A percentile compares a stretch with the other conserved stretches of the same genome.
phyloP scores from a whole-genome alignment of 2,888 invertebrate genomes.

The Megalurothrips usitatus region DNA sequence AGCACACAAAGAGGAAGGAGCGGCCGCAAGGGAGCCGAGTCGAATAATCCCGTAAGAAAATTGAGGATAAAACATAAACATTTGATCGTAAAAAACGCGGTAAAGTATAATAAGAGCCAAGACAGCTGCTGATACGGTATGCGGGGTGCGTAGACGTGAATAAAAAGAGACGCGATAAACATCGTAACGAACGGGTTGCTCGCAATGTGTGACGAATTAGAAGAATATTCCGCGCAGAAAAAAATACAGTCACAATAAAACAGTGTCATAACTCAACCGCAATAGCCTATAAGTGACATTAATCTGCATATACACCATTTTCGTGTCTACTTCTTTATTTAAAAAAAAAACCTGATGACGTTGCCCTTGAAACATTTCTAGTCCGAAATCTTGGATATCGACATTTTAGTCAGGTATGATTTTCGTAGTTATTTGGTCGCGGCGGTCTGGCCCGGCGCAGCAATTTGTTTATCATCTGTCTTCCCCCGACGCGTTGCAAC shows the following conservation, averaged over 20 bases:
- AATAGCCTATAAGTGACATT: not conserved
- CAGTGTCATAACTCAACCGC: not conserved
- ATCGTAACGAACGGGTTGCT: conserved; percentile 2
- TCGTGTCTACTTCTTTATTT: no score
- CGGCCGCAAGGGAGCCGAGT: not conserved
- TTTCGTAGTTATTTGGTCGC: no score
- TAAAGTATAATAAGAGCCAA: not conserved
- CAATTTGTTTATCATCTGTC: not conserved
- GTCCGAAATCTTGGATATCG: no score
- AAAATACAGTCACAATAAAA: not conserved
- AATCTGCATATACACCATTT: not conserved
- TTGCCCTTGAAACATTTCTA: no score
- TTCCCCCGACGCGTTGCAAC: not conserved
- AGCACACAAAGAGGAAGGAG: not conserved
- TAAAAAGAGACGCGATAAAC: not conserved
- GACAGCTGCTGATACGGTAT: not conserved
- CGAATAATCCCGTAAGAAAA: not conserved
- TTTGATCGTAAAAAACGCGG: not conserved
- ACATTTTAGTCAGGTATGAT: no score
- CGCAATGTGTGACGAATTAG: conserved; percentile 24
- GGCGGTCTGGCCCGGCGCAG: not conserved
- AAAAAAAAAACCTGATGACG: no score
- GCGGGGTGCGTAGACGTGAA: not conserved
- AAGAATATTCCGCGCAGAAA: not conserved
- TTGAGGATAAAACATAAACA: not conserved